These are phyloP conservation scores for Cacatua alba DNA, from an alignment of 2,113 vertebrate species.

Conservation along the genomic window DNA sequence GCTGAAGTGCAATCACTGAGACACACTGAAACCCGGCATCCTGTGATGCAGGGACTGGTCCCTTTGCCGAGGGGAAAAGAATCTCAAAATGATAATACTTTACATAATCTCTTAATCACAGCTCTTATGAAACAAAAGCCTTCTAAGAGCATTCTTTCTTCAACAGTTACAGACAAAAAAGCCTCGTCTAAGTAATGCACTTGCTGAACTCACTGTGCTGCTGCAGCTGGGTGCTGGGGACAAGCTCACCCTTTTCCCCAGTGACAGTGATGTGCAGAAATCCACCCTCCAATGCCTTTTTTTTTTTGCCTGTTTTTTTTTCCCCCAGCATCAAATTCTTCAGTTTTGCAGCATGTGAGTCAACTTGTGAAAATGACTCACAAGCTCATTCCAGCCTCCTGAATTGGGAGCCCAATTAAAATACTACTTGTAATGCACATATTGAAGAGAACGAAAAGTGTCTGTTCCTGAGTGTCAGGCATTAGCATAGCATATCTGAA, in stretches of 20 bases:
- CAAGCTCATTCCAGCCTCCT: constrained; percentile 41
- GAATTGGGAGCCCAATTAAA: constrained; percentile 66
- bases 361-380: constrained; percentile 68
- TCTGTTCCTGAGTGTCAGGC: constrained; percentile 59
- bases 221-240: neutral
- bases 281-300: neutral
- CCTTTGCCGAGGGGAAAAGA: neutral
- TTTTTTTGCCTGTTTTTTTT: neutral
- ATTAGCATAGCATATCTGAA: constrained; percentile 50
- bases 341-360: constrained; percentile 57
- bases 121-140: neutral
- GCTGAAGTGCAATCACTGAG: neutral
- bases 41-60: neutral
- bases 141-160: constrained; percentile 13
- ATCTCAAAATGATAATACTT: neutral
- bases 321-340: neutral
- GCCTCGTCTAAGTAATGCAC: neutral
- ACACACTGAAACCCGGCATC: neutral
- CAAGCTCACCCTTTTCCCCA: neutral
- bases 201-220: neutral
- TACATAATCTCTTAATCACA: neutral
- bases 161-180: neutral
- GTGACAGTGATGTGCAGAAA: neutral
- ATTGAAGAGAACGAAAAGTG: constrained; percentile 44
- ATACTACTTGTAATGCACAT: constrained; percentile 68